Base-by-base conservation (phyloP, 1,140 invertebrate genomes). In the Microplitis mediator region DNA sequence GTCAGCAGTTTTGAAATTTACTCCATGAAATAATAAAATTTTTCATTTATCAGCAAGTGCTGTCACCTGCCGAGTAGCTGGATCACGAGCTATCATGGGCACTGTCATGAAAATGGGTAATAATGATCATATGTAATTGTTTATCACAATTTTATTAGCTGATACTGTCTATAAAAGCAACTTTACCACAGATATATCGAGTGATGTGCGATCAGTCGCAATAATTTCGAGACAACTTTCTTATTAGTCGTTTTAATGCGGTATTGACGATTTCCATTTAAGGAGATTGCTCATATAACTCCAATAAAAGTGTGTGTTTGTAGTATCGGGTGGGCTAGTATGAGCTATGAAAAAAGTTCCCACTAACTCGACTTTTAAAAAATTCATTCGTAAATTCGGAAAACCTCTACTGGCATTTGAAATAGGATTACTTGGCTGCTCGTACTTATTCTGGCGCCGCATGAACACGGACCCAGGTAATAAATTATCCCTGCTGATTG, bases 181-280 rank as follows among this genome's bases (percentile, higher is more conserved):
- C 16, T n/a, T 6, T 50, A 14, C 5, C 52, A 16, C 4, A 16
- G 16, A n/a, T n/a, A 16, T 11, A n/a, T n/a, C n/a, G 13, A 54
- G 16, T 14, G 16, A 54, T 14, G n/a, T 16, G 13, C 16, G 52
- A 66, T 74, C 54, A 73, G 65, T 60, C 73, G 34, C 65, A 69
- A 74, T 69, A 50, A 61, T 68, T 76, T 45, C 39, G 39, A 45
- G 39, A 45, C 60, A 72, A 58, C 73, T 71, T 74, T 71, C 32
- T 60, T 23, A 56, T 32, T 71, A 64, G 67, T 54, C 65, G 54
- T 23, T 78, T 63, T 75, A 39, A 35, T 74, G 45, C 60, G 64
- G 77, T 82, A 80, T 81, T 78, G 73, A 84, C 84, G 80, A 86
- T 86, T 83, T 84, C 85, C 86, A 84, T 83, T 82, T 86, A 84